These are phyloP conservation scores for Dolichoris vasculosae DNA, from an alignment of 1,140 invertebrate species.

Conservation along the genomic window DNA sequence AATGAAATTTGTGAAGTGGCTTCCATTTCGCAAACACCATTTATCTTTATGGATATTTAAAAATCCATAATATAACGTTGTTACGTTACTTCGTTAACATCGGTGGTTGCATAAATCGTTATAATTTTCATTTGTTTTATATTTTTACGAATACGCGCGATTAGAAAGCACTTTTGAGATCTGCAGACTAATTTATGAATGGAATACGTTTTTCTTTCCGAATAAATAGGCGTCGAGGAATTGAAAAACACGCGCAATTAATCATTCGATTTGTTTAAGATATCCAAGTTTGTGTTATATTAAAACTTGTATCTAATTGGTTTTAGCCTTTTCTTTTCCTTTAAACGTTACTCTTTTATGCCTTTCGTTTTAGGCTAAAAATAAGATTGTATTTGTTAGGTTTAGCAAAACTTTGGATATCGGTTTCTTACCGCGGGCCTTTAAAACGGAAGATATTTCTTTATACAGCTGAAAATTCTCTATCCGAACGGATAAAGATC, in stretches of 20 bases:
- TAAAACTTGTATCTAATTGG: not conserved
- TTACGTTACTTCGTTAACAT: too few species aligned
- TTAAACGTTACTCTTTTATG: not conserved
- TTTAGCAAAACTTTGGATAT: not conserved
- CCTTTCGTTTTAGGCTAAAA: not conserved
- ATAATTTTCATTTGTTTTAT: too few species aligned
- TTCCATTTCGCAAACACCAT: not conserved
- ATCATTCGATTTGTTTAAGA: too few species aligned
- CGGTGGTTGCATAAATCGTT: too few species aligned
- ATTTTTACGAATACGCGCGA: too few species aligned
- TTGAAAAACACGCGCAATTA: too few species aligned
- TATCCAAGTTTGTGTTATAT: too few species aligned
- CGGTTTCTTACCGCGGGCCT: not conserved
- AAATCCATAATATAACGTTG: not conserved
- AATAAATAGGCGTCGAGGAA: too few species aligned
- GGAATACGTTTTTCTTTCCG: too few species aligned
- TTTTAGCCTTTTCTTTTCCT: not conserved
- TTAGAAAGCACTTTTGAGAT: too few species aligned
- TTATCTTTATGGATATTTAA: not conserved
- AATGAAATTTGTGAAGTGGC: not conserved
- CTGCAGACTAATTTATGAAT: too few species aligned
- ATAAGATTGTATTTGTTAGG: not conserved
- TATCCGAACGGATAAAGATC: not conserved
- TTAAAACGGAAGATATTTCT: not conserved
- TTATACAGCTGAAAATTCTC: not conserved